phyloP scores from a whole-genome alignment of 2,113 vertebrate genomes.

The Rhombomys opimus region DNA sequence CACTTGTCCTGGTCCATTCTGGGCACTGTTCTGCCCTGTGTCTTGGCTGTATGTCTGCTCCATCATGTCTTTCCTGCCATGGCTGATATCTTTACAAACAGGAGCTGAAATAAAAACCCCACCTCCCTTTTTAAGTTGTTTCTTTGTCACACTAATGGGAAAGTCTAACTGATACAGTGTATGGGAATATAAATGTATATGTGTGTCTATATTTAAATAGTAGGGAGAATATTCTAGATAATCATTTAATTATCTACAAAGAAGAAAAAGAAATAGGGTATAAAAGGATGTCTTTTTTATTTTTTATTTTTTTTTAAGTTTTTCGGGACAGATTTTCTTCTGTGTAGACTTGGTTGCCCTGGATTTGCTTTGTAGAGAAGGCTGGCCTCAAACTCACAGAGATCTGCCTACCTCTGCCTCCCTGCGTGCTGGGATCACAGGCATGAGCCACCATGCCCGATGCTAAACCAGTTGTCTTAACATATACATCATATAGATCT shows the following conservation, averaged over 20 bases:
- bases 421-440: too few species aligned
- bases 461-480: constrained; percentile 9
- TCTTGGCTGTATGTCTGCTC: neutral
- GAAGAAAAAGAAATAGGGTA: neutral
- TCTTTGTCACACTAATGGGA: neutral
- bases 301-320: too few species aligned
- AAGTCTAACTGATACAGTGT: neutral
- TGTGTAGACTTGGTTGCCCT: too few species aligned
- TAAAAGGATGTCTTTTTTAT: too few species aligned
- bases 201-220: neutral
- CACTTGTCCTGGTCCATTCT: too few species aligned
- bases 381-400: too few species aligned
- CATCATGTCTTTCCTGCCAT: neutral
- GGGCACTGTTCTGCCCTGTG: neutral
- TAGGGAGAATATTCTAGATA: neutral
- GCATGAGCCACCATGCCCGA: too few species aligned
- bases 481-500: constrained; percentile 7
- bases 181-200: neutral
- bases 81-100: neutral
- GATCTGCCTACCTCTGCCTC: too few species aligned
- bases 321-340: too few species aligned
- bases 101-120: neutral
- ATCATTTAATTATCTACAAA: constrained; percentile 24
- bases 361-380: too few species aligned
- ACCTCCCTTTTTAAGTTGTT: neutral